These are phyloP conservation scores for Agriopis marginaria DNA, from an alignment of 2,888 invertebrate species.

Conservation along the genomic window DNA sequence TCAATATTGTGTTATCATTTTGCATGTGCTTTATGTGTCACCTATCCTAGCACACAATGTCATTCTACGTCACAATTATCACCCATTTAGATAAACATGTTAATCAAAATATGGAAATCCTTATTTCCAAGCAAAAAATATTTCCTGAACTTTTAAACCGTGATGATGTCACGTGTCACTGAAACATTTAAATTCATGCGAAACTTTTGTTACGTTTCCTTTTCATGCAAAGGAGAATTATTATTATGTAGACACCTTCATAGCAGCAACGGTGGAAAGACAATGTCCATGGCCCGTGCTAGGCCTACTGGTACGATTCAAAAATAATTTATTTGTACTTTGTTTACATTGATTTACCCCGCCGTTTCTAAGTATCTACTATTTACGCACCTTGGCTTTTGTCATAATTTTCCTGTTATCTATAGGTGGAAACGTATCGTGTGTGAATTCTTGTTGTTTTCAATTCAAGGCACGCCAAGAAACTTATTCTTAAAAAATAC, in stretches of 20 bases:
- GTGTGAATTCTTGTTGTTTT: too few relatives aligned
- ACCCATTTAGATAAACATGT: conserved; percentile 4
- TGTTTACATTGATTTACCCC: too few relatives aligned
- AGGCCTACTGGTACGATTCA: neutral
- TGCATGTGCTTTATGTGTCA: neutral
- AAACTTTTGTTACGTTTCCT: neutral
- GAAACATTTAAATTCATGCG: conserved; percentile 18
- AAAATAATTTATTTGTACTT: too few relatives aligned
- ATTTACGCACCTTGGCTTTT: too few relatives aligned
- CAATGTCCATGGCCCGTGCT: too few relatives aligned
- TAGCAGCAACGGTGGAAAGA: too few relatives aligned
- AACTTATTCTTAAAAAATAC: too few relatives aligned
- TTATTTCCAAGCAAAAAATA: conserved; percentile 26
- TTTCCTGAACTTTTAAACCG: conserved; percentile 11
- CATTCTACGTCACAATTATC: conserved; percentile 25
- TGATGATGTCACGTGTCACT: conserved; percentile 8
- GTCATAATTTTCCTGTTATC: too few relatives aligned
- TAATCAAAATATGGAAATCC: conserved; percentile 21
- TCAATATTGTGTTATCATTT: conserved; percentile 1
- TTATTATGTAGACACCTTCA: neutral
- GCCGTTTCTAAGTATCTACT: too few relatives aligned
- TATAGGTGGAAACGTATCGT: too few relatives aligned
- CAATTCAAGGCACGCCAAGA: too few relatives aligned
- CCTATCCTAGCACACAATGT: conserved; percentile 9
- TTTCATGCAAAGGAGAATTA: neutral